Evolutionary conservation across 2,888 invertebrate species (phyloP).

Genomic region (Lepas anatifera): DNA sequence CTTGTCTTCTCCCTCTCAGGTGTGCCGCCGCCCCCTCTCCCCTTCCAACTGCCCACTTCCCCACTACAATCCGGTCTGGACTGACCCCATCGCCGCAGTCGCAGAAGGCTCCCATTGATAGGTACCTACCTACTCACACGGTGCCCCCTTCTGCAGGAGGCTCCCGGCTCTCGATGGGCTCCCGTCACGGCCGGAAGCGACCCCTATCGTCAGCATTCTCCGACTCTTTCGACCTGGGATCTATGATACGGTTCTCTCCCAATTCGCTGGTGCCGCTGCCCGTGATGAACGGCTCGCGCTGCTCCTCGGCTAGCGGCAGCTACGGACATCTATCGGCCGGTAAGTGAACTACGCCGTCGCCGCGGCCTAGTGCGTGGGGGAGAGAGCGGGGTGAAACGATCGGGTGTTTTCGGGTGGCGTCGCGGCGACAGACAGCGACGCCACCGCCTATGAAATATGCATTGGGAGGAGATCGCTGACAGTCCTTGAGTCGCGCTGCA

Average conservation of each 20-base stretch:
- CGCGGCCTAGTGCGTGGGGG: too few species aligned
- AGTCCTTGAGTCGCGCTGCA: too few species aligned
- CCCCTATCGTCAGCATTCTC: conserved; percentile 86
- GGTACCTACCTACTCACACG: too few species aligned
- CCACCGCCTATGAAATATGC: conserved; percentile 8
- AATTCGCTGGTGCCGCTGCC: conserved; percentile 72
- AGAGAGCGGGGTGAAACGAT: neutral
- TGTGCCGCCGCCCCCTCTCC: too few species aligned
- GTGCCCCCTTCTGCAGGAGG: conserved; percentile 17
- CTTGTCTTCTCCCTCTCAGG: too few species aligned
- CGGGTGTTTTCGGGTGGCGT: neutral
- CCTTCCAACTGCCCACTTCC: too few species aligned
- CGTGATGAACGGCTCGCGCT: conserved; percentile 67
- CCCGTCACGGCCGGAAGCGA: conserved; percentile 51
- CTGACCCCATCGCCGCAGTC: too few species aligned
- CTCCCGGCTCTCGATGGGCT: conserved; percentile 22
- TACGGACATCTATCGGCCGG: conserved; percentile 94
- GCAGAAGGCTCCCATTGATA: too few species aligned
- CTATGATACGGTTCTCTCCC: conserved; percentile 89
- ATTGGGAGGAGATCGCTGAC: neutral
- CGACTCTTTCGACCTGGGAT: conserved; percentile 88
- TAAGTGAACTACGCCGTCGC: conserved; percentile 35
- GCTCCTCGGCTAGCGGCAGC: conserved; percentile 82
- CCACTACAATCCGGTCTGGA: too few species aligned
- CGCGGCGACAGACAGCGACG: neutral